Evolutionary conservation across 2,888 invertebrate species (phyloP), one percentile per base, ranked within the genome.

Genomic region (Exephanes ischioxanthus): DNA sequence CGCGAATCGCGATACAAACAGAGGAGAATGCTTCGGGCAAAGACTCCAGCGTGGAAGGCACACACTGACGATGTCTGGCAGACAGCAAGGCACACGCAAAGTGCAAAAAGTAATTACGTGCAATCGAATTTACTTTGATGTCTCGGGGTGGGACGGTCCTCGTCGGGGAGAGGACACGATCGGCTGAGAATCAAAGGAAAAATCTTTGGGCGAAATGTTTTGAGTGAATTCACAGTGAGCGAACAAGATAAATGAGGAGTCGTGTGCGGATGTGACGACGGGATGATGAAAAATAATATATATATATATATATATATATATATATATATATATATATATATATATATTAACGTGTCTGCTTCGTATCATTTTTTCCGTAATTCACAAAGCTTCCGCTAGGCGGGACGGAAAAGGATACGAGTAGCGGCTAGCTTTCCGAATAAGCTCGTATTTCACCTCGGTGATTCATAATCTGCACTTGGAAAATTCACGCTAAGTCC

Each of bases 401-500:
- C 45, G 26, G 9, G 11, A 30, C 11, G n/a, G 70, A 41, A 41
- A 22, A 16, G 66, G 48, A 6, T 19, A 41, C 22, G 67, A 30
- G 5, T 37, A 48, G 63, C 19, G 41, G 30, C 33, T 19, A 80
- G 75, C 58, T 67, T 83, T 61, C 77, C 70, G 41, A 83, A 77
- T 77, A 51, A 76, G 53, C 26, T 53, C 41, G 37, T 55, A 70
- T 53, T 77, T 71, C 71, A 71, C 76, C 33, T 26, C 61, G 26
- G 53, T 53, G 63, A 76, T 66, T 63, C 71, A 70, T 66, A 78
- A 75, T 55, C 70, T 61, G 41, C 70, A 26, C 45, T 55, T 45
- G 33, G 53, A 77, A 78, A 78, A 66, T 83, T 72, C 53, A 53
- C 63, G 72, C 30, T 16, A 76, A 71, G 70, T 77, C 71, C 16